A percentile compares a stretch with the other conserved stretches of the same genome.
Evolutionary conservation across 1,140 invertebrate genomes (phyloP).

Genomic region (Panagrolaimus sp.): DNA sequence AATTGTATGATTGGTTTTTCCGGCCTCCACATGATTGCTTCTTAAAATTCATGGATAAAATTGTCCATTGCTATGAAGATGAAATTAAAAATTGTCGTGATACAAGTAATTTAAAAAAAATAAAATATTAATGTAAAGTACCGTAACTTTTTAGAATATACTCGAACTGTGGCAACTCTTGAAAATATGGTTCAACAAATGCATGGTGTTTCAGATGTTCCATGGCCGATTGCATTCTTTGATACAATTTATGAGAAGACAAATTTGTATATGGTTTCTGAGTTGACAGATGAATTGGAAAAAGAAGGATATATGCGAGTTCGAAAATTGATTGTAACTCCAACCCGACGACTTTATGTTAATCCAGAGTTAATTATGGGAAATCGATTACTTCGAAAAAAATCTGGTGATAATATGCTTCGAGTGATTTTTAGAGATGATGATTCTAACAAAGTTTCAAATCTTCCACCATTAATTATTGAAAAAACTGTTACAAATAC

Average conservation of each 20-base stretch:
- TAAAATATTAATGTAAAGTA: no score
- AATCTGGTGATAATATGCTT: slow-evolving; percentile 30
- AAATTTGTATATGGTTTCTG: not conserved
- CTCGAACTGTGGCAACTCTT: not conserved
- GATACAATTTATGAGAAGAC: not conserved
- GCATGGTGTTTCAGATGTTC: not conserved
- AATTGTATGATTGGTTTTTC: not conserved
- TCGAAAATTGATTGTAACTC: slow-evolving; percentile 35
- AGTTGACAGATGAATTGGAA: not conserved
- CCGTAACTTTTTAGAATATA: not conserved
- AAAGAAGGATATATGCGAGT: not conserved
- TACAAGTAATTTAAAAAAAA: no score
- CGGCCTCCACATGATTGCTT: not conserved
- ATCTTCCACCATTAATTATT: not conserved
- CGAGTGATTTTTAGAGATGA: slow-evolving; percentile 40
- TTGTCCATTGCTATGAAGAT: not conserved
- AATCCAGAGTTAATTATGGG: slow-evolving; percentile 37
- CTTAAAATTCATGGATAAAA: not conserved
- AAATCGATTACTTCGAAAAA: slow-evolving; percentile 43
- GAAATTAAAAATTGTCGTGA: not conserved
- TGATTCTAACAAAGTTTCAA: slow-evolving; percentile 3
- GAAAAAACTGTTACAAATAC: not conserved
- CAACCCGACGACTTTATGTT: slow-evolving; percentile 34
- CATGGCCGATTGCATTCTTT: not conserved
- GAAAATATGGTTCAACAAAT: slow-evolving; percentile 8